A percentile compares a stretch with the other conserved stretches of the same genome.
Evolutionary conservation across 2,113 vertebrate genomes (phyloP).

Genomic region (Cepphus grylle): DNA sequence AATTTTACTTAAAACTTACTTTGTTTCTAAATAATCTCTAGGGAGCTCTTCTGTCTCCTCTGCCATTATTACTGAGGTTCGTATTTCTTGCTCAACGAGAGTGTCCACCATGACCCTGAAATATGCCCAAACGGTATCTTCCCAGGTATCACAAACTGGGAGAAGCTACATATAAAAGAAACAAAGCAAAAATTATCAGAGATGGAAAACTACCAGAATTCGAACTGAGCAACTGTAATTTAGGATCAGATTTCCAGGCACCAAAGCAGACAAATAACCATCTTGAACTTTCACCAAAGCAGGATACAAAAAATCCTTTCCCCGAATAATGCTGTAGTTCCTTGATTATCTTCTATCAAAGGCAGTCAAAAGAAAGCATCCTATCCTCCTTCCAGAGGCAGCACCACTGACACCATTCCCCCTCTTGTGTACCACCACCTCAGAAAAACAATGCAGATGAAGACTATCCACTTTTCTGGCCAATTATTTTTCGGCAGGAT

Average conservation of each 20-base stretch:
- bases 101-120: conserved; percentile 96
- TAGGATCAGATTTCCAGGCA: not conserved
- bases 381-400: not conserved
- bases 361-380: not conserved
- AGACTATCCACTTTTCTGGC: not conserved
- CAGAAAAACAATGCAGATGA: not conserved
- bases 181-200: not conserved
- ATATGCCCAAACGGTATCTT: conserved; percentile 95
- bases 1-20: conserved; percentile 74
- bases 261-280: not conserved
- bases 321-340: not conserved
- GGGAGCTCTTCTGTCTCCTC: conserved; percentile 88
- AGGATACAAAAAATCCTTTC: not conserved
- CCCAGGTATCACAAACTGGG: conserved; percentile 94
- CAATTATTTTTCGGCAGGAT: not conserved
- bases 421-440: not conserved
- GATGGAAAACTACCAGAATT: not conserved
- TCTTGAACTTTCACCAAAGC: not conserved
- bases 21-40: conserved; percentile 89
- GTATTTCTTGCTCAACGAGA: conserved; percentile 92
- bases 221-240: not conserved
- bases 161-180: conserved; percentile 77
- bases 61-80: conserved; percentile 82
- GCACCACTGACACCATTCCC: not conserved
- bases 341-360: not conserved